These are phyloP conservation scores for Empidonax traillii DNA, from an alignment of 2,113 vertebrate species.

Conservation along the genomic window DNA sequence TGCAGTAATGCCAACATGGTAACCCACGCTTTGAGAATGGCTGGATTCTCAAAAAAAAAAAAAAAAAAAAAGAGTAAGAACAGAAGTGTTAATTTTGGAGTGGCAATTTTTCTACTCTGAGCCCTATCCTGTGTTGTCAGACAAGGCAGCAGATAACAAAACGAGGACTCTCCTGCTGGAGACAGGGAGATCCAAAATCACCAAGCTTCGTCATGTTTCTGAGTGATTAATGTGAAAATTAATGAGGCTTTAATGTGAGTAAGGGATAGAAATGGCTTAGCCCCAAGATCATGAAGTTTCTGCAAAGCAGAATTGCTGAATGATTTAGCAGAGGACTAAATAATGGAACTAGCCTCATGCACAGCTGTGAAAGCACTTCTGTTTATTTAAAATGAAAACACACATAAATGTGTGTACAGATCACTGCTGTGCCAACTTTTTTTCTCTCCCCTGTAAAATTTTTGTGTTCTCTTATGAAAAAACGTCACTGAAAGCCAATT, in stretches of 20 bases:
- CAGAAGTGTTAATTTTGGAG: neutral
- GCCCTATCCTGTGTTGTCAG: neutral
- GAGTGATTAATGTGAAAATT: conserved; percentile 26
- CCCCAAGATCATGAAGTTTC: neutral
- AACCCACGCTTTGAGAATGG: neutral
- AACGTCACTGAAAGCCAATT: neutral
- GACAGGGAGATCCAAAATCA: neutral
- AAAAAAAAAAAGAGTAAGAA: neutral
- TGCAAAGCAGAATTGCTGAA: neutral
- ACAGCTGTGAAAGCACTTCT: neutral
- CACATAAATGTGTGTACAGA: neutral
- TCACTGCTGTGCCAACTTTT: neutral
- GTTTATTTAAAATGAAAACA: neutral
- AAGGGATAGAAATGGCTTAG: conserved; percentile 3
- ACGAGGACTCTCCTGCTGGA: neutral
- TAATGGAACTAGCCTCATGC: neutral
- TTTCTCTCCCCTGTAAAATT: neutral
- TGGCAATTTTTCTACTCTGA: neutral
- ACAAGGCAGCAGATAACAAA: neutral
- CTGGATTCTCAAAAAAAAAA: neutral
- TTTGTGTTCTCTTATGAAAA: neutral
- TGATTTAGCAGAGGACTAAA: neutral
- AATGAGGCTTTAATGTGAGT: conserved; percentile 26
- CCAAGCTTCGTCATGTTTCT: neutral
- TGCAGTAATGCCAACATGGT: neutral